These are phyloP conservation scores for Mimachlamys varia DNA, from an alignment of 2,888 invertebrate species.

Conservation along the genomic window DNA sequence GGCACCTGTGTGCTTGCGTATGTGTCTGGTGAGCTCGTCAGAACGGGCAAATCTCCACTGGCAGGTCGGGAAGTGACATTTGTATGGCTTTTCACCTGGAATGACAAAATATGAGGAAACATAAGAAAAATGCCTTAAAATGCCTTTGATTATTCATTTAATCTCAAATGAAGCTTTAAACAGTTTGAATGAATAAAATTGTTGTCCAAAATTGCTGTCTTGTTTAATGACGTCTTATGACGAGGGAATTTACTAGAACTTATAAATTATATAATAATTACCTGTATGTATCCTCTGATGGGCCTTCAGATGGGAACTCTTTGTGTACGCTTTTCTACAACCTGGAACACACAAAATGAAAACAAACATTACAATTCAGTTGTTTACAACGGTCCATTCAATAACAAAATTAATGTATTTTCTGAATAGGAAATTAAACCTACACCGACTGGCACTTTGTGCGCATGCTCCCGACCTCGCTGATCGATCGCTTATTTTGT, in stretches of 20 bases:
- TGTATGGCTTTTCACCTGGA: constrained; percentile 84
- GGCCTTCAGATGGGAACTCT: constrained; percentile 98
- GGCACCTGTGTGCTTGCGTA: constrained; percentile 85
- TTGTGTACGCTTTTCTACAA: constrained; percentile 98
- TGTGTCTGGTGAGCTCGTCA: constrained; percentile 84
- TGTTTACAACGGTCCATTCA: neutral
- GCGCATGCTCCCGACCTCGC: neutral
- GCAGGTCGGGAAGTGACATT: constrained; percentile 84
- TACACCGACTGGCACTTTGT: neutral
- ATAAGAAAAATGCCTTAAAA: neutral
- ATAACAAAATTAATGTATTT: neutral
- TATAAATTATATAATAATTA: constrained; percentile 81
- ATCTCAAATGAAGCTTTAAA: too few relatives aligned
- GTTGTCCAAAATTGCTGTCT: too few relatives aligned
- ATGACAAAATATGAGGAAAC: constrained; percentile 47
- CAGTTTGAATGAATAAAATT: too few relatives aligned
- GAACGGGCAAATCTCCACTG: constrained; percentile 85
- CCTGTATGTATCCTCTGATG: constrained; percentile 99
- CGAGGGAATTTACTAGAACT: too few relatives aligned
- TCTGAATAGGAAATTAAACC: neutral
- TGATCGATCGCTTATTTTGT: neutral
- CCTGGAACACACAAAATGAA: constrained; percentile 85
- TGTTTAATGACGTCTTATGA: too few relatives aligned
- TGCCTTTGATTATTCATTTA: too few relatives aligned
- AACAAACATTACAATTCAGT: constrained; percentile 25